Evolutionary conservation across 2,113 vertebrate genomes (phyloP).

Genomic region (Turdus rufiventris): DNA sequence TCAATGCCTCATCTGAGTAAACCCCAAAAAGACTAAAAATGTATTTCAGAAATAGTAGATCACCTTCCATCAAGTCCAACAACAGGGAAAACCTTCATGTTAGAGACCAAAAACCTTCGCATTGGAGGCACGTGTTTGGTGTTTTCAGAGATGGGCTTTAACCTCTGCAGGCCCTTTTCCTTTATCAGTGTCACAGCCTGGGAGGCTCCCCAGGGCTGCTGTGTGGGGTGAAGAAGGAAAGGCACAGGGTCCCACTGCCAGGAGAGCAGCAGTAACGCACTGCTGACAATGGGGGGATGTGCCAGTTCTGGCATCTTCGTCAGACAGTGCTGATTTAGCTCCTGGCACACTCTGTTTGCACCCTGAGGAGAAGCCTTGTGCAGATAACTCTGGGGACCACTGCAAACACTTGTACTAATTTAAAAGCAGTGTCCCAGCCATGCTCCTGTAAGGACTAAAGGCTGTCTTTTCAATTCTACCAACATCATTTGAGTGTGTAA

Average conservation of each 20-base stretch:
- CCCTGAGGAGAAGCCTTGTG: not conserved
- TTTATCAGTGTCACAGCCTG: not conserved
- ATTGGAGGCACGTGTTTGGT: rapidly evolving
- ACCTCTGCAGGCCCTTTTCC: not conserved
- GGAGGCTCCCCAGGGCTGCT: not conserved
- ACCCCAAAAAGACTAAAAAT: not conserved
- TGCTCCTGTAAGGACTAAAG: not conserved
- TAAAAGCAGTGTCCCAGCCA: not conserved
- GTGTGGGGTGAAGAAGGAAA: not conserved
- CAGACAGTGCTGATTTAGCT: not conserved
- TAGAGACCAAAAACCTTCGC: rapidly evolving
- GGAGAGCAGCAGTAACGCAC: not conserved
- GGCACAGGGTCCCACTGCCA: not conserved
- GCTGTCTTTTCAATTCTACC: not conserved
- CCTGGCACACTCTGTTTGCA: not conserved
- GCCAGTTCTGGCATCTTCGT: rapidly evolving
- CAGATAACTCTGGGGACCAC: not conserved
- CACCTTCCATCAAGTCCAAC: not conserved
- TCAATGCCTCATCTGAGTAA: not conserved
- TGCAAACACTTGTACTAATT: not conserved
- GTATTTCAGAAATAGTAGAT: not conserved
- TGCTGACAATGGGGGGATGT: rapidly evolving
- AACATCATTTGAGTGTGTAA: not conserved
- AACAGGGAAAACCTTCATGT: not conserved
- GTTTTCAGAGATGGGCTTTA: not conserved